Conservation (phyloP, 2,797 vertebrate genomes). For the Pseudochirops cupreus region DNA sequence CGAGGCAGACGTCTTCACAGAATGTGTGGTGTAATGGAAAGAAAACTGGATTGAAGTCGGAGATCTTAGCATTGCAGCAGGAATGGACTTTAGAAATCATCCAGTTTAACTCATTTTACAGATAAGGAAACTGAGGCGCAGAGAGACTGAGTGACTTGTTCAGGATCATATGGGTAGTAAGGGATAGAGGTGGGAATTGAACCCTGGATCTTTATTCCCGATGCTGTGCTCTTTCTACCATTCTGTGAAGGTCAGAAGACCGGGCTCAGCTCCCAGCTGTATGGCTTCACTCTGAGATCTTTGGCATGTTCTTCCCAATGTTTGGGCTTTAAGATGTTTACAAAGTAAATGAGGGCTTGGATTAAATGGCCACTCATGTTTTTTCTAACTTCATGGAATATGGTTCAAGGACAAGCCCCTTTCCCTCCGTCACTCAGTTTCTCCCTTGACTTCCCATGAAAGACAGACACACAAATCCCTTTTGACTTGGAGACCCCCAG, state of each 20-base stretch:
- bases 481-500: not conserved
- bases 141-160: not conserved
- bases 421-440: not conserved
- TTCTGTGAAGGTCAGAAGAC: not conserved
- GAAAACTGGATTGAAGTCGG: not conserved
- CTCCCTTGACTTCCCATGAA: not conserved
- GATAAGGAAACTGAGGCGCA: not conserved
- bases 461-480: not conserved
- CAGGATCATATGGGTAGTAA: not conserved
- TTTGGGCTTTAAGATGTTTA: not conserved
- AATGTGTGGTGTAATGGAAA: not conserved
- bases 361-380: not conserved
- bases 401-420: not conserved
- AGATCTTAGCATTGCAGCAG: not conserved
- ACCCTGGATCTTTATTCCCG: not conserved
- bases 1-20: not conserved
- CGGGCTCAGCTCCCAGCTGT: not conserved
- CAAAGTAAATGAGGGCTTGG: not conserved
- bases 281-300: not conserved
- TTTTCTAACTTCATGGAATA: not conserved
- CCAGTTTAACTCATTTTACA: constrained; percentile 9
- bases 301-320: not conserved
- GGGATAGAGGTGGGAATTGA: not conserved
- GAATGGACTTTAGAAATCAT: not conserved
- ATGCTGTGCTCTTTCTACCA: not conserved